Conservation (phyloP, 2,797 vertebrate genomes). For the Rhadinocentrus ornatus region DNA sequence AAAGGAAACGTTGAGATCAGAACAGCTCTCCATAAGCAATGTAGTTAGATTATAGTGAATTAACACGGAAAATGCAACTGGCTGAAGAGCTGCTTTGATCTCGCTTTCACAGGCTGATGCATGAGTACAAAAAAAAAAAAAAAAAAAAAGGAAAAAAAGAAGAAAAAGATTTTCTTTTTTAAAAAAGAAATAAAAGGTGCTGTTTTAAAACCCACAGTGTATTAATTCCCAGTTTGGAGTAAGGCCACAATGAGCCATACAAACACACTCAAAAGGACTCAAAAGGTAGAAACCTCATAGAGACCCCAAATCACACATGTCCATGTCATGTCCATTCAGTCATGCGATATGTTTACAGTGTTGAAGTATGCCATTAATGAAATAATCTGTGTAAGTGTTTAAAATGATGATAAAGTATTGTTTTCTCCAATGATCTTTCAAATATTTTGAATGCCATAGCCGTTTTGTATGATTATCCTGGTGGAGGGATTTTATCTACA, state of each 20-base stretch:
- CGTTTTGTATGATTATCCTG: slow-evolving; percentile 92
- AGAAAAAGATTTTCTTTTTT: no score
- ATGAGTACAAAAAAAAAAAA: slow-evolving; percentile 47
- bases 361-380: slow-evolving; percentile 96
- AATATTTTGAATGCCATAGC: slow-evolving; percentile 90
- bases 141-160: not conserved
- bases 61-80: slow-evolving; percentile 74
- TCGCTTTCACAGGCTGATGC: slow-evolving; percentile 76
- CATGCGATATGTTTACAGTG: slow-evolving; percentile 99
- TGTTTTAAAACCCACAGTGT: slow-evolving; percentile 45
- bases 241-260: slow-evolving; percentile 52
- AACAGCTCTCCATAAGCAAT: slow-evolving; percentile 59
- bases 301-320: slow-evolving; percentile 80
- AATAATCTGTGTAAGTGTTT: slow-evolving; percentile 97
- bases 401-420: slow-evolving; percentile 88
- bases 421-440: slow-evolving; percentile 91
- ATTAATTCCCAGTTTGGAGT: slow-evolving; percentile 46
- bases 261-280: slow-evolving; percentile 32
- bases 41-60: slow-evolving; percentile 70
- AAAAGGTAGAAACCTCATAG: slow-evolving; percentile 76
- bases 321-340: slow-evolving; percentile 95
- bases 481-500: slow-evolving; percentile 91
- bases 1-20: slow-evolving; percentile 84
- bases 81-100: slow-evolving; percentile 83
- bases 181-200: slow-evolving; percentile 36